A percentile compares a stretch with the other conserved stretches of the same genome.
phyloP scores from a whole-genome alignment of 2,888 invertebrate species.

The Eilema griseolum region DNA sequence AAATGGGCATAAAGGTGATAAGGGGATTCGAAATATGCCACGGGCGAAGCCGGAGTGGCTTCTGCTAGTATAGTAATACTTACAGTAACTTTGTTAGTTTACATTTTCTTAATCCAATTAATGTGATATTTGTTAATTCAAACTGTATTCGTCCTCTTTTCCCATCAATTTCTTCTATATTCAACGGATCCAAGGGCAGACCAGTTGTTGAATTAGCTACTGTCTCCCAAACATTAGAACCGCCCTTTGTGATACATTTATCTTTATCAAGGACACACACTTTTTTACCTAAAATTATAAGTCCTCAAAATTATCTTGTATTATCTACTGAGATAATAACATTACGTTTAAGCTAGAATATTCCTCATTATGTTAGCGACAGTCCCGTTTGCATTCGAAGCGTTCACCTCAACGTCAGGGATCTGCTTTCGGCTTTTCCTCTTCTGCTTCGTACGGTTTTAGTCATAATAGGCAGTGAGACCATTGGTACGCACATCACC shows the following conservation, averaged over 20 bases:
- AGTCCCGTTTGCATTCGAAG: no score
- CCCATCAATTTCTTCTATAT: not conserved
- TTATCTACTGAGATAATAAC: no score
- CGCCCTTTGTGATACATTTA: constrained; percentile 3
- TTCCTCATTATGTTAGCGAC: not conserved
- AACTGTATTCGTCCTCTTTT: not conserved
- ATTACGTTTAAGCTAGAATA: no score
- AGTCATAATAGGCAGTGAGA: no score
- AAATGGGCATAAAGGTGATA: no score
- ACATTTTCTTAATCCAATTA: constrained; percentile 5
- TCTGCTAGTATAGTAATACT: constrained; percentile 3
- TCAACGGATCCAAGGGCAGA: constrained; percentile 5
- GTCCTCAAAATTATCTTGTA: not conserved
- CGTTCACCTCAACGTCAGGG: no score
- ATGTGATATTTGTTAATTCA: constrained; percentile 5
- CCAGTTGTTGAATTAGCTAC: not conserved
- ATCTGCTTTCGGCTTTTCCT: no score
- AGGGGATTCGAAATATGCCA: no score
- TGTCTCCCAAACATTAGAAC: not conserved
- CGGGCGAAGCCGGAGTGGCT: no score
- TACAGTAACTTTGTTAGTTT: not conserved
- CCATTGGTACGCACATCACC: no score
- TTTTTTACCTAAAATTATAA: constrained; percentile 12
- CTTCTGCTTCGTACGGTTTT: no score
- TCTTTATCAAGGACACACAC: not conserved